A percentile compares a stretch with the other conserved stretches of the same genome.
These are phyloP conservation scores for Drosophila borborema DNA, from an alignment of 2,888 invertebrate species.

Conservation along the genomic window DNA sequence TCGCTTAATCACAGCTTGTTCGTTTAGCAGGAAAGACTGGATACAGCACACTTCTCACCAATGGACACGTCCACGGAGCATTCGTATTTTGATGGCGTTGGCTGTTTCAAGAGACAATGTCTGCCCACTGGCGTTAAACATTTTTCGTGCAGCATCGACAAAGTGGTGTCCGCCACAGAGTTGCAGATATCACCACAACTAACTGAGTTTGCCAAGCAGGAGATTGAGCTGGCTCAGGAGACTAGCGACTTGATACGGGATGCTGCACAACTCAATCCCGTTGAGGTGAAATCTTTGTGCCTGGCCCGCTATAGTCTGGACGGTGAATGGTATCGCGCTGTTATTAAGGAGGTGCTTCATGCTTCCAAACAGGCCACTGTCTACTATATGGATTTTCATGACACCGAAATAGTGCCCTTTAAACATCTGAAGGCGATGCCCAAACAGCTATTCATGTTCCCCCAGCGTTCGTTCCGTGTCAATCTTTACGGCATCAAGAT, in stretches of 20 bases:
- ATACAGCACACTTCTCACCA: conserved; percentile 73
- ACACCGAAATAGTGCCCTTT: conserved; percentile 86
- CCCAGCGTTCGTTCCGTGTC: conserved; percentile 86
- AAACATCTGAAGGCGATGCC: conserved; percentile 86
- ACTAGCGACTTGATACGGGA: conserved; percentile 85
- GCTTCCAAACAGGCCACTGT: conserved; percentile 86
- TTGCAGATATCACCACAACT: conserved; percentile 80
- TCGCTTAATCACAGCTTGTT: not conserved
- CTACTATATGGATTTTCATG: conserved; percentile 91
- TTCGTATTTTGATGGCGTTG: conserved; percentile 69
- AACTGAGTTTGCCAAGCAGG: conserved; percentile 84
- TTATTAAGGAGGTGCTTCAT: conserved; percentile 86
- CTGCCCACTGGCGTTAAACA: conserved; percentile 71
- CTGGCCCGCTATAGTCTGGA: conserved; percentile 88
- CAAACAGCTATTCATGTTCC: conserved; percentile 86
- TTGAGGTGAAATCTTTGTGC: conserved; percentile 86
- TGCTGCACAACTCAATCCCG: conserved; percentile 85
- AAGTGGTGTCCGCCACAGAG: conserved; percentile 71
- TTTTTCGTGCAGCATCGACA: conserved; percentile 78
- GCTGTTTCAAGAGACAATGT: conserved; percentile 67
- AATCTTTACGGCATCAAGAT: conserved; percentile 85
- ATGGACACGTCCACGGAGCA: conserved; percentile 79
- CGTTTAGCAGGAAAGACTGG: conserved; percentile 43
- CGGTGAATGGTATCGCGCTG: conserved; percentile 90
- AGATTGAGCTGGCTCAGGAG: conserved; percentile 86